These are phyloP conservation scores for Bedellia somnulentella DNA, from an alignment of 2,888 invertebrate genomes.

Conservation along the genomic window DNA sequence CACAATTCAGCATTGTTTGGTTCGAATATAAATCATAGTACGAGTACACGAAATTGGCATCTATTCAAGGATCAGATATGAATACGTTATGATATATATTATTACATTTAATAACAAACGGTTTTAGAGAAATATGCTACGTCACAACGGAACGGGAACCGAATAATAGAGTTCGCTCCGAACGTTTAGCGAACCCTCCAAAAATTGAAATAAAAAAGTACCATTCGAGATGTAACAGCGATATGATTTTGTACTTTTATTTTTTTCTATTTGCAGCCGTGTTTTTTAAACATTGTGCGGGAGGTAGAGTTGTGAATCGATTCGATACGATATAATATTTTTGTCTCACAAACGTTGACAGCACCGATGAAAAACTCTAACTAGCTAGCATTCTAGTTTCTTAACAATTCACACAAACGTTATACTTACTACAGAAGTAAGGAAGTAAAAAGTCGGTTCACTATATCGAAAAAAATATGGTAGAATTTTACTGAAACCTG, in stretches of 20 bases:
- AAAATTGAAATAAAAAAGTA: constrained; percentile 54
- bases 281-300: constrained; percentile 35
- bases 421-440: too few relatives aligned
- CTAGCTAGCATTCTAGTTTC: too few relatives aligned
- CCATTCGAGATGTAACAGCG: constrained; percentile 56
- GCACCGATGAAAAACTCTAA: too few relatives aligned
- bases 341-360: too few relatives aligned
- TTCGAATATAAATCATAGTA: too few relatives aligned
- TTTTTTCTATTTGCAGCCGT: constrained; percentile 30
- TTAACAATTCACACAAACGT: too few relatives aligned
- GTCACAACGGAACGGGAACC: constrained; percentile 40
- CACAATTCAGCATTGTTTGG: too few relatives aligned
- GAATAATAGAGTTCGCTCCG: constrained; percentile 55
- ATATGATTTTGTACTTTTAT: constrained; percentile 58
- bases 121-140: constrained; percentile 48
- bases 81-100: constrained; percentile 55
- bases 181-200: constrained; percentile 58
- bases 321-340: constrained; percentile 23
- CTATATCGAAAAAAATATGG: too few relatives aligned
- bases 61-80: constrained; percentile 54
- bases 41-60: constrained; percentile 39
- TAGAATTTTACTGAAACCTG: too few relatives aligned
- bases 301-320: constrained; percentile 28
- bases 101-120: constrained; percentile 54
- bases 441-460: too few relatives aligned